Percentiles rank a stretch among this genome's conserved stretches.
Evolutionary conservation across 2,888 invertebrate genomes (phyloP).

Genomic region (Zaprionus bogoriensis): DNA sequence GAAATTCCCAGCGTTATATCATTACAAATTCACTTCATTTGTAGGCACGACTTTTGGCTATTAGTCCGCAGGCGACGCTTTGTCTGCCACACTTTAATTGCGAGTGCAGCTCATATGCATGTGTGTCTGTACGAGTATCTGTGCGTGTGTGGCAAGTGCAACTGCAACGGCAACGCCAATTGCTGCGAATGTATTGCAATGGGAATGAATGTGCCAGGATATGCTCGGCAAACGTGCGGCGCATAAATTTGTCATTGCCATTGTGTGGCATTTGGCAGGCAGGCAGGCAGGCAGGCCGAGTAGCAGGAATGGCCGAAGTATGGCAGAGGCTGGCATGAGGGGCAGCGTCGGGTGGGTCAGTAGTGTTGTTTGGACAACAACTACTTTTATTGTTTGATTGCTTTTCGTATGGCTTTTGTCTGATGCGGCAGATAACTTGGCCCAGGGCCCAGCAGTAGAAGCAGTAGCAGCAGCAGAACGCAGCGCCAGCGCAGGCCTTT

Average conservation of each 20-base stretch:
- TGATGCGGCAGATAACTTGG: constrained; percentile 38
- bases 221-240: constrained; percentile 35
- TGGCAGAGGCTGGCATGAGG: background rate
- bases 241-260: constrained; percentile 49
- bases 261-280: constrained; percentile 37
- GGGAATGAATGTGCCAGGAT: constrained; percentile 20
- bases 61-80: constrained; percentile 8
- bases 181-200: constrained; percentile 10
- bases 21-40: constrained; percentile 16
- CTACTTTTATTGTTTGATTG: constrained; percentile 47
- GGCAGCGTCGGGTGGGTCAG: background rate
- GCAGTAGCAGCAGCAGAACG: background rate
- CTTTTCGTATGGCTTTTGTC: constrained; percentile 34
- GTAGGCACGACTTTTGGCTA: background rate
- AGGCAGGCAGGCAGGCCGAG: background rate
- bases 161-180: constrained; percentile 3
- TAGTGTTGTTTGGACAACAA: constrained; percentile 32
- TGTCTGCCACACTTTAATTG: constrained; percentile 33
- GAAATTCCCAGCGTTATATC: constrained; percentile 9
- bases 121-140: background rate
- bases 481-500: too few relatives aligned
- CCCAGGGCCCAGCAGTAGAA: constrained; percentile 9
- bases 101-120: background rate
- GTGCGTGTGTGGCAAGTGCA: constrained; percentile 2
- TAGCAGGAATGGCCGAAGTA: too few relatives aligned